Base-by-base conservation (phyloP, 2,888 invertebrate genomes). In the Melanophora roralis region DNA sequence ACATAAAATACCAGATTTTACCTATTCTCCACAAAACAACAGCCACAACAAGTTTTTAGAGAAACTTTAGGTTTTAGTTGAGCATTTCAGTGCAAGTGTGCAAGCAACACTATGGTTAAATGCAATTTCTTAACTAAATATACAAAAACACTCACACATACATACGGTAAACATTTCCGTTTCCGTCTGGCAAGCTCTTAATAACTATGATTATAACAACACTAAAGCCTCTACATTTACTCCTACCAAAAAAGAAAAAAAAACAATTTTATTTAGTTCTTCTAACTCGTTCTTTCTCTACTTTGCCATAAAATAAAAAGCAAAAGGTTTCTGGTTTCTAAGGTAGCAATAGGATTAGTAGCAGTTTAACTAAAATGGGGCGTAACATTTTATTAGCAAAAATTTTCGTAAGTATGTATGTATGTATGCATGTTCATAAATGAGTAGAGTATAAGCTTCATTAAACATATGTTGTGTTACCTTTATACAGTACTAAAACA, bases 391-490 rank as follows among this genome's bases (percentile, higher is more conserved):
- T 64, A 68, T 72, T 72, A 71, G 57, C 40, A 59, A 27, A 60
- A 27, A 47, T 32, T 36, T 72, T 36, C 47, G 38, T 43, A 43
- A 14, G 43, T 43, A 7, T 9, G 55, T 65, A 16, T n/a, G n/a
- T n/a, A n/a, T n/a, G n/a, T n/a, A n/a, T n/a, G n/a, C n/a, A n/a
- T 32, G 43, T 72, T 36, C 47, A 47, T 43, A 43, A 14, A 16
- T 43, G n/a, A 36, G 55, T 65, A 16, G 62, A 59, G 85, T 86
- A 87, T 86, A 87, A 87, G 88, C 87, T 87, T 87, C 87, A 87
- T 87, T 87, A 87, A 87, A 85, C 87, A 87, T 86, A 86, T 85
- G 85, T 84, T 51, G 45, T 60, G 57, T 51, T 62, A 53, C 49
- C 11, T 65, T 65, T 45, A 64, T 53, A 27, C 6, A 36, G 19